Evolutionary conservation across 2,888 invertebrate genomes (phyloP).

Genomic region (Dascillus cervinus): DNA sequence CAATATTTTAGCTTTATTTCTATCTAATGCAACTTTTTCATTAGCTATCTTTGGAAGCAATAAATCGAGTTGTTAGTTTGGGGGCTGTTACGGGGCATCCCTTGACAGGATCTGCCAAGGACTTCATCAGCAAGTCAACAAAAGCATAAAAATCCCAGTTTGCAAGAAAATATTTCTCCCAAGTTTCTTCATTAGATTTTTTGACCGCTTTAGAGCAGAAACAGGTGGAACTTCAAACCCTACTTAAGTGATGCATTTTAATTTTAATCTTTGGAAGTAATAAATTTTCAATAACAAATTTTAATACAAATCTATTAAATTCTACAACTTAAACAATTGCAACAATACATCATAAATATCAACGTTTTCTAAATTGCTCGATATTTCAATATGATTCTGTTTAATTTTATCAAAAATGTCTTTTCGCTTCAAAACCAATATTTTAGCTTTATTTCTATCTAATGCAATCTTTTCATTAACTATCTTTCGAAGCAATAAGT

Average conservation of each 20-base stretch:
- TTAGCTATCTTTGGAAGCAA: conserved; percentile 15
- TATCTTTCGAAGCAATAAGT: conserved; percentile 17
- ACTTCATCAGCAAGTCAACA: conserved; percentile 6
- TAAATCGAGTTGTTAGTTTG: conserved; percentile 12
- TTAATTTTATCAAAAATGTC: conserved; percentile 13
- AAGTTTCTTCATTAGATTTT: conserved; percentile 7
- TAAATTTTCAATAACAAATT: too few relatives aligned
- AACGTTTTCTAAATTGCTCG: too few relatives aligned
- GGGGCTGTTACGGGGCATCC: conserved; percentile 1
- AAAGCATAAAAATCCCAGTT: conserved; percentile 4
- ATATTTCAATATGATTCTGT: conserved; percentile 7
- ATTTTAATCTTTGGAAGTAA: too few relatives aligned
- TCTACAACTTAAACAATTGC: too few relatives aligned
- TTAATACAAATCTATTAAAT: too few relatives aligned
- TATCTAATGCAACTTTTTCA: conserved; percentile 11
- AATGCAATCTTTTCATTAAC: conserved; percentile 11
- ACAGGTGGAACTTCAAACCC: conserved; percentile 34
- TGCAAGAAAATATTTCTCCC: conserved; percentile 11
- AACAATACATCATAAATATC: too few relatives aligned
- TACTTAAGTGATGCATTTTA: conserved; percentile 30
- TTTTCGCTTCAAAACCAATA: conserved; percentile 10
- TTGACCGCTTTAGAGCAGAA: conserved; percentile 45
- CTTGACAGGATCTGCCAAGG: conserved; percentile 9
- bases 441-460: conserved; percentile 5
- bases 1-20: conserved; percentile 4